Evolutionary conservation across 2,797 vertebrate species (phyloP).

Genomic region (Sebastolobus altivelis): DNA sequence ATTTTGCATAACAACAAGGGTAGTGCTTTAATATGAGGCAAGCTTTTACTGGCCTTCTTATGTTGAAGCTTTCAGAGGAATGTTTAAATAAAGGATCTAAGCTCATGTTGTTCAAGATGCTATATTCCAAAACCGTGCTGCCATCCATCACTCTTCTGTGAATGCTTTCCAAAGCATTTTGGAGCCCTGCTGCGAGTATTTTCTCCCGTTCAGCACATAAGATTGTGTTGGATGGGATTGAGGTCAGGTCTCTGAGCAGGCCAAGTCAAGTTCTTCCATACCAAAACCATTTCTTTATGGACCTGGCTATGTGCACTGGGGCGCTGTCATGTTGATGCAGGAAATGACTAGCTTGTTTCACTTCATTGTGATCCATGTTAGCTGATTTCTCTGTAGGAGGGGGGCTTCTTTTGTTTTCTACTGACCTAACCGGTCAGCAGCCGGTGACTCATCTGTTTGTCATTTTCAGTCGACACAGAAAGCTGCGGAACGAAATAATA

Average conservation of each 20-base stretch:
- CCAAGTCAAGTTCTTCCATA: not conserved
- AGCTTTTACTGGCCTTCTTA: not conserved
- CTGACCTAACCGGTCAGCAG: not conserved
- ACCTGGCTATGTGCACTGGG: not conserved
- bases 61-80: not conserved
- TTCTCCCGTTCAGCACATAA: not conserved
- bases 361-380: not conserved
- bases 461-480: not conserved
- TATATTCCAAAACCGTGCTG: not conserved
- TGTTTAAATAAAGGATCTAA: not conserved
- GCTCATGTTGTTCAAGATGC: not conserved
- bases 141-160: too few relatives aligned
- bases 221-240: not conserved
- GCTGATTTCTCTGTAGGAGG: not conserved
- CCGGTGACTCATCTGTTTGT: conserved; percentile 12
- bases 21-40: not conserved
- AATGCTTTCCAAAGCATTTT: not conserved
- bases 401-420: not conserved
- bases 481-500: not conserved
- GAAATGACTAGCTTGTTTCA: not conserved
- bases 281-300: not conserved
- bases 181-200: not conserved
- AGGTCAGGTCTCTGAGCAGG: not conserved
- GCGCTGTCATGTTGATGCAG: not conserved
- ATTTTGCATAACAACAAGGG: conserved; percentile 17